Evolutionary conservation across 2,113 vertebrate genomes (phyloP).

Genomic region (Neogobius melanostomus): DNA sequence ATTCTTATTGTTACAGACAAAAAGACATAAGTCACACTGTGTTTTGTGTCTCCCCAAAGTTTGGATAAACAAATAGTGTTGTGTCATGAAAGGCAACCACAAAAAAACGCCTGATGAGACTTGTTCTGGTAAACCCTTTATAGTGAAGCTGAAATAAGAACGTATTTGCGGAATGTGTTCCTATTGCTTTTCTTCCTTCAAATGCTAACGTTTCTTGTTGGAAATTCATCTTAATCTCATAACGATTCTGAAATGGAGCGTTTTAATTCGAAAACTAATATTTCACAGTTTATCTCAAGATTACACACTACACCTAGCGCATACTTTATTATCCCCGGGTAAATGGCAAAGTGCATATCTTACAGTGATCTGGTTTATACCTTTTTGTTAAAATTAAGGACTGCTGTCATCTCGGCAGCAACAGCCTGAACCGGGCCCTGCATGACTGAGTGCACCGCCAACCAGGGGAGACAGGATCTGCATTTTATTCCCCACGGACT

Average conservation of each 20-base stretch:
- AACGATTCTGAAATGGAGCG: constrained; percentile 4
- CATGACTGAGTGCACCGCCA: constrained; percentile 41
- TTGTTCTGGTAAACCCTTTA: not conserved
- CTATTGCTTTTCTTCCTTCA: not conserved
- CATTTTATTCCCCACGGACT: constrained; percentile 60
- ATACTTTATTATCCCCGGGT: constrained; percentile 29
- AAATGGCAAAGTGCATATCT: constrained; percentile 50
- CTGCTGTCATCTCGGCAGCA: constrained; percentile 57
- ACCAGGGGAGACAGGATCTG: constrained; percentile 65
- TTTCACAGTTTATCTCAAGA: constrained; percentile 25
- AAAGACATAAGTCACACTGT: too few species aligned
- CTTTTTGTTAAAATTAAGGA: constrained; percentile 67
- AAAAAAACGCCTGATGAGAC: too few species aligned
- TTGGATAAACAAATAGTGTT: too few species aligned
- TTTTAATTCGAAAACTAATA: constrained; percentile 30
- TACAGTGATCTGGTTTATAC: constrained; percentile 46
- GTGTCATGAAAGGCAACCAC: too few species aligned
- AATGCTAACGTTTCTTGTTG: constrained; percentile 13
- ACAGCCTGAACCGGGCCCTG: constrained; percentile 24
- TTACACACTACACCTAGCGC: constrained; percentile 30
- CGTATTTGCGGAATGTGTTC: not conserved
- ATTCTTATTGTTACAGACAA: too few species aligned
- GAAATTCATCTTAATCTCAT: constrained; percentile 39
- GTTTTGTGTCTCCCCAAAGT: too few species aligned
- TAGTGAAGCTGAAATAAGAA: not conserved